Percentiles rank a stretch among this genome's conserved stretches.
phyloP scores from a whole-genome alignment of 1,140 invertebrate genomes.

The Aphaenogaster floridana region DNA sequence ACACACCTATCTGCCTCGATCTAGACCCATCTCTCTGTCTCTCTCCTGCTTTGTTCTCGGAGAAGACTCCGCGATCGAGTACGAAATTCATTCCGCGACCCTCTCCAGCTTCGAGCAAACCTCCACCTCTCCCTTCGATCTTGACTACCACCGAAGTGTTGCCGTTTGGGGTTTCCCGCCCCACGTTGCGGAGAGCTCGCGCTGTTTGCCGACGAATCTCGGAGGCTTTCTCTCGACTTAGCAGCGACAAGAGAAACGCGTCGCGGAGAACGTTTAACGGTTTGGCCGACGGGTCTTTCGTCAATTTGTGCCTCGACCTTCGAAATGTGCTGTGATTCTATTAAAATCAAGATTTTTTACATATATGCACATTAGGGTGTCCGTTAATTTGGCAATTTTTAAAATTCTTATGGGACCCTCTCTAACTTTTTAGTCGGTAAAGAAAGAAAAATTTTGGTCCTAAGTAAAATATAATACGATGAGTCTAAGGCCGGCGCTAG shows the following conservation, averaged over 20 bases:
- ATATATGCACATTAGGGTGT: no score
- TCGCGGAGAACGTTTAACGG: slow-evolving; percentile 56
- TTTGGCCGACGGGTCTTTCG: neutral
- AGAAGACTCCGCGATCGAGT: slow-evolving; percentile 64
- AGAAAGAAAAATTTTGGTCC: no score
- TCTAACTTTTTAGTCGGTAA: no score
- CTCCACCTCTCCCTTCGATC: slow-evolving; percentile 49
- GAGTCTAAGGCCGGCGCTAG: no score
- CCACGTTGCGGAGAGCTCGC: slow-evolving; percentile 61
- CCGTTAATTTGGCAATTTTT: no score
- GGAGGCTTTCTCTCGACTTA: slow-evolving; percentile 75
- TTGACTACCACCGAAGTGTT: slow-evolving; percentile 75
- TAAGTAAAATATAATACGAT: no score
- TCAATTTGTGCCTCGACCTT: neutral
- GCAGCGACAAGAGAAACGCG: slow-evolving; percentile 54
- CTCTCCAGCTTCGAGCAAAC: slow-evolving; percentile 69
- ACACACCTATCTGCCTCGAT: slow-evolving; percentile 46
- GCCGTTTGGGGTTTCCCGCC: slow-evolving; percentile 82
- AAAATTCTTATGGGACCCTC: no score
- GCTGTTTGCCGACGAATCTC: slow-evolving; percentile 77
- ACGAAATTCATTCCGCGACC: slow-evolving; percentile 78
- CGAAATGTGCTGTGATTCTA: neutral
- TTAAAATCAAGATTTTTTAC: neutral
- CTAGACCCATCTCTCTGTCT: slow-evolving; percentile 16
- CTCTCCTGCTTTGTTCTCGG: slow-evolving; percentile 29